Percentiles rank a stretch among this genome's conserved stretches.
Conservation (phyloP, 2,888 invertebrate species). For the Drosophila ezoana region DNA sequence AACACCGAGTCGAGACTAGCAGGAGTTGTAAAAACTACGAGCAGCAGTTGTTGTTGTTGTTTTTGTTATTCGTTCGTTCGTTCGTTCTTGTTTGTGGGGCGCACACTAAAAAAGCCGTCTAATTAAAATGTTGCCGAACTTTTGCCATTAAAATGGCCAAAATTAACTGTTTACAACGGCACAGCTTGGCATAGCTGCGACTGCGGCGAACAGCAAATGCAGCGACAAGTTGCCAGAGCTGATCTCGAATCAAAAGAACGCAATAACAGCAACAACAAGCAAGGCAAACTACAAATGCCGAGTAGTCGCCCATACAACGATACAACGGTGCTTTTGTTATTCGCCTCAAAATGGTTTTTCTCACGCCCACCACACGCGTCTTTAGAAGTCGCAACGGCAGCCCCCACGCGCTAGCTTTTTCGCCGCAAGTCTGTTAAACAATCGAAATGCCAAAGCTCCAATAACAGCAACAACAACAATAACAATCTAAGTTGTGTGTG, state of each 20-base stretch:
- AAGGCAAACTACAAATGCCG: slow-evolving; percentile 5
- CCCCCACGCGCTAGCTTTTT: slow-evolving; percentile 66
- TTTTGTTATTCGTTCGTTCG: slow-evolving; percentile 21
- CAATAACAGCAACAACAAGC: background rate
- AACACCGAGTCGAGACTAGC: slow-evolving; percentile 33
- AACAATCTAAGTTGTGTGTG: slow-evolving; percentile 6
- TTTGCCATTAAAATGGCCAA: slow-evolving; percentile 57
- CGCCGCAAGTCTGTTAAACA: slow-evolving; percentile 58
- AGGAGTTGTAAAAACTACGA: slow-evolving; percentile 51
- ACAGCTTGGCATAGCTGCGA: slow-evolving; percentile 2
- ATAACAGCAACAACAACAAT: slow-evolving; percentile 27
- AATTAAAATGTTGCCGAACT: slow-evolving; percentile 66
- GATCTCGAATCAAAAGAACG: background rate
- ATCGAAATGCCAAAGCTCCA: slow-evolving; percentile 62
- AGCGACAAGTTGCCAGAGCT: background rate
- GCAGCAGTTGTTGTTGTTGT: slow-evolving; percentile 22
- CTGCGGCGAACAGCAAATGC: background rate
- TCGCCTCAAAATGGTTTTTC: slow-evolving; percentile 39
- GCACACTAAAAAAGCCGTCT: slow-evolving; percentile 61
- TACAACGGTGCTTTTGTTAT: slow-evolving; percentile 22
- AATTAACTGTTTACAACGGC: slow-evolving; percentile 48
- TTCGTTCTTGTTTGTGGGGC: slow-evolving; percentile 21
- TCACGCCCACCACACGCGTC: slow-evolving; percentile 56
- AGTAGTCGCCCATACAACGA: slow-evolving; percentile 17
- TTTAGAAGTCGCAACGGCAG: slow-evolving; percentile 6